These are phyloP conservation scores for Patella depressa DNA, from an alignment of 2,888 invertebrate genomes.

Conservation along the genomic window DNA sequence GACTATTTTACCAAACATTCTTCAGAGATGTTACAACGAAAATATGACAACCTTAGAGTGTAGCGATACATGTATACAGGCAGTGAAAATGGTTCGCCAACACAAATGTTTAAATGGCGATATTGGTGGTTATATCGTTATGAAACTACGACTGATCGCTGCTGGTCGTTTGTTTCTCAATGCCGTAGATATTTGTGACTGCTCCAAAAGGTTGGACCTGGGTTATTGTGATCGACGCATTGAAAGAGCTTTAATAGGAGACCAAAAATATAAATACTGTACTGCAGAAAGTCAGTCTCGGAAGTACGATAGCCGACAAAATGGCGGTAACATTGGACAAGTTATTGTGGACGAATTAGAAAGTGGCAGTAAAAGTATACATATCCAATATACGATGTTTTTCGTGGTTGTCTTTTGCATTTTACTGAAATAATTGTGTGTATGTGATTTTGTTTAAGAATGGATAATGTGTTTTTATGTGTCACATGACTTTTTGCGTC, in stretches of 20 bases:
- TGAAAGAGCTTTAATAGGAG: constrained; percentile 1
- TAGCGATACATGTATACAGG: constrained; percentile 14
- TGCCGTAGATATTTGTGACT: constrained; percentile 35
- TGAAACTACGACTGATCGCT: constrained; percentile 19
- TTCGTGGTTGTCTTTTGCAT: no score
- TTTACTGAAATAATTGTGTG: no score
- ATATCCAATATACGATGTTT: no score
- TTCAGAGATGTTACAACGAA: constrained; percentile 11
- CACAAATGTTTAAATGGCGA: constrained; percentile 34
- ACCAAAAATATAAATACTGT: neutral
- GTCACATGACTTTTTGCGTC: no score
- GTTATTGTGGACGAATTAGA: neutral
- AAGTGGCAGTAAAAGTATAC: neutral
- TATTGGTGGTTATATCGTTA: constrained; percentile 28
- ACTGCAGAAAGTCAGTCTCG: neutral
- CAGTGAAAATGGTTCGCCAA: constrained; percentile 11
- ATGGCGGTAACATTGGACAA: neutral
- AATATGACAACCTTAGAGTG: constrained; percentile 11
- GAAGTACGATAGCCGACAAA: neutral
- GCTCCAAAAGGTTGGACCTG: constrained; percentile 28
- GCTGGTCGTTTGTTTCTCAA: constrained; percentile 20
- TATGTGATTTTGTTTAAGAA: no score
- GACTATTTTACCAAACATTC: constrained; percentile 1
- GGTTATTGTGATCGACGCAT: constrained; percentile 30
- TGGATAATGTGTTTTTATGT: no score